These are phyloP conservation scores for Eulemur rufifrons DNA, from an alignment of 2,113 vertebrate genomes.

Conservation along the genomic window DNA sequence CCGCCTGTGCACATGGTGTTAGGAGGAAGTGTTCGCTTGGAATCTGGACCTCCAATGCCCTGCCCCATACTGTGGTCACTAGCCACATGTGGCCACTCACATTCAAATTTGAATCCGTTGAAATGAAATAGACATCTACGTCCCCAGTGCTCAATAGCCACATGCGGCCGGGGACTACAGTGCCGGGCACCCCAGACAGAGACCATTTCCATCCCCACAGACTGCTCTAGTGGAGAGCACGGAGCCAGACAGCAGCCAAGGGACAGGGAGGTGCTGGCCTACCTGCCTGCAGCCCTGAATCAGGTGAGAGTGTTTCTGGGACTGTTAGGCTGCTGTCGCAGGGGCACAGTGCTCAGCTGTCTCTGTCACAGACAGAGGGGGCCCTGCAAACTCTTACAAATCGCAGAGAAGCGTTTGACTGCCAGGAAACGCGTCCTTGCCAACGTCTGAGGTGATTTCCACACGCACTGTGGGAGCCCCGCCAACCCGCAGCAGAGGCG, in stretches of 20 bases:
- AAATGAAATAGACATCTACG: background rate
- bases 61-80: background rate
- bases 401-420: background rate
- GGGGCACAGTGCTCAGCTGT: fast-evolving
- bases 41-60: fast-evolving
- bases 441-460: background rate
- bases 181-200: fast-evolving
- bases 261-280: background rate
- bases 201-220: background rate
- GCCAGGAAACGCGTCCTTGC: background rate
- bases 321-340: fast-evolving
- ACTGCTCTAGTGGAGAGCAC: background rate
- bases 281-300: background rate
- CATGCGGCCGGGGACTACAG: fast-evolving
- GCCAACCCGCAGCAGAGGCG: fast-evolving
- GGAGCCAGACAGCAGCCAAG: no score
- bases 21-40: fast-evolving
- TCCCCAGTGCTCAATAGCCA: no score
- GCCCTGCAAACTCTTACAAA: background rate
- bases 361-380: no score
- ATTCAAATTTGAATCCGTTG: background rate
- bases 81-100: no score
- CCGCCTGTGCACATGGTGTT: fast-evolving
- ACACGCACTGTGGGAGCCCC: background rate
- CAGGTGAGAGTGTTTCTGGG: fast-evolving